Evolutionary conservation across 2,113 vertebrate genomes (phyloP).

Genomic region (Phoxinus phoxinus): DNA sequence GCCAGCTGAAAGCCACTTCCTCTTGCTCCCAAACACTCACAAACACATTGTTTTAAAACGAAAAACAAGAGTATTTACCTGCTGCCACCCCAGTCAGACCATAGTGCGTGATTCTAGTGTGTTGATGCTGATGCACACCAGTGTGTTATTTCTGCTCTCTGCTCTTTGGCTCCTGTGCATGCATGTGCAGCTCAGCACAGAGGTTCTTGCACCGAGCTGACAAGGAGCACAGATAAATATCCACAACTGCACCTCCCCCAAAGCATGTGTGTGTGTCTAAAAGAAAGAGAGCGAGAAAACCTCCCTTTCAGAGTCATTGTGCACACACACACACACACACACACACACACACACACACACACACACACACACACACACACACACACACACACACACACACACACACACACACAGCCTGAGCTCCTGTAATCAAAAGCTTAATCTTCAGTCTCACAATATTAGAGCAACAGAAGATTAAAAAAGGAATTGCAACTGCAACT

Average conservation of each 20-base stretch:
- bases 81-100: constrained; percentile 12
- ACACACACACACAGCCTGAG: constrained; percentile 35
- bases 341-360: constrained; percentile 27
- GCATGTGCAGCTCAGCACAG: constrained; percentile 34
- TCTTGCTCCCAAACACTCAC: constrained; percentile 28
- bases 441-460: constrained; percentile 57
- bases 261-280: constrained; percentile 19
- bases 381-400: constrained; percentile 33
- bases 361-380: constrained; percentile 33
- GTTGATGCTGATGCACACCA: constrained; percentile 2
- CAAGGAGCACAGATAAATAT: constrained; percentile 56
- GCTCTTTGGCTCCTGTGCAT: background rate
- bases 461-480: constrained; percentile 57
- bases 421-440: constrained; percentile 59
- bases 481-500: constrained; percentile 48
- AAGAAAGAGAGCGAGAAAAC: constrained; percentile 33
- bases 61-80: constrained; percentile 20
- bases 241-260: constrained; percentile 54
- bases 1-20: constrained; percentile 58
- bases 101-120: constrained; percentile 22
- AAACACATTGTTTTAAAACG: constrained; percentile 29
- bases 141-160: background rate
- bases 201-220: constrained; percentile 48
- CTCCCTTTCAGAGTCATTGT: constrained; percentile 21
- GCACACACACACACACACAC: constrained; percentile 31